Base-by-base conservation (phyloP, 1,140 invertebrate species). In the Scaptomyza pallida region DNA sequence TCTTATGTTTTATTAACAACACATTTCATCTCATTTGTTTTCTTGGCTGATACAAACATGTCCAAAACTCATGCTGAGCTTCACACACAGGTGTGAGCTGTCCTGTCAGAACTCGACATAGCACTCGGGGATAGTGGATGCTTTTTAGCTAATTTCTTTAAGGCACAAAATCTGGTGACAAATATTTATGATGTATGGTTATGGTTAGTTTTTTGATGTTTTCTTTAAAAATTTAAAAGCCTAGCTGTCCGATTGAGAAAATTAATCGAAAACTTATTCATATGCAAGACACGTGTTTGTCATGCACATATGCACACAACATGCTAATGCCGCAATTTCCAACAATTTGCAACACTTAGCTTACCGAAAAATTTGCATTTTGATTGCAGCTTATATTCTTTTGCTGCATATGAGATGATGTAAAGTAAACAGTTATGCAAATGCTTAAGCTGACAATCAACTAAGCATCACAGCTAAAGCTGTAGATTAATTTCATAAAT, bases 401-500 rank as follows among this genome's bases (percentile, higher is more conserved):
- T 30, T 30, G 23, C 15, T 16, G 62, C 33, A 37, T 19, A 50
- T 50, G 23, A 15, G 62, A 19, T 47, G 33, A 30, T 30, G 33
- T 1, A 37, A 37, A 37, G n/a, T 37, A 16, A 56, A 19, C 23
- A 50, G 43, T 51, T 63, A 68, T 51, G 48, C 41, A 69, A 76
- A 69, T 76, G 54, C 17, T n/a, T 23, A 62, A 35, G 70, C 35
- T 33, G 63, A 41, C 50, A 72, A 59, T 43, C 40, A 55, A 59
- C 26, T 47, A 6, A 23, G 0, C 4, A 26, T 26, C 23, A 4
- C 23, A 26, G 3, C 23, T 6, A 26, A 26, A 26, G 47, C 19
- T 60, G 3, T 13, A 47, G 33, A 68, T 60, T 37, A 63, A 33
- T 83, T 63, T 43, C 9, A 61, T 43, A 13, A 60, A 68, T 41